Percentiles rank a stretch among this genome's conserved stretches.
Conservation (phyloP, 2,888 invertebrate genomes). For the Dolichomitus sp. region DNA sequence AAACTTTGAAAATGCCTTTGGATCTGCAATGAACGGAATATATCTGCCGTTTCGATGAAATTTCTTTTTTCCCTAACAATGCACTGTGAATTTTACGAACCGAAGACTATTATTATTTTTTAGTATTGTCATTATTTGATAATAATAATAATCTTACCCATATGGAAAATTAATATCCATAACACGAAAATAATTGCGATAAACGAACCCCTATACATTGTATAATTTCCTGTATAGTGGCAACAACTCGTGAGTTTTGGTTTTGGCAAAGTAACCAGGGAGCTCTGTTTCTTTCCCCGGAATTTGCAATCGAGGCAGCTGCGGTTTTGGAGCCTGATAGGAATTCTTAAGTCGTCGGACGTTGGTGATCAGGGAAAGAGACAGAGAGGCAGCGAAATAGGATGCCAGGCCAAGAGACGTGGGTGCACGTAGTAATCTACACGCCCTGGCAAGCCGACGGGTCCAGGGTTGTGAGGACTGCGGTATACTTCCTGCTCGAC, state of each 20-base stretch:
- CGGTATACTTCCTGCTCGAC: conserved; percentile 44
- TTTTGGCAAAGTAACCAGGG: conserved; percentile 81
- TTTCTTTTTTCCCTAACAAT: neutral
- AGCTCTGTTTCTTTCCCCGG: conserved; percentile 75
- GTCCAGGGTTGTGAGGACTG: conserved; percentile 64
- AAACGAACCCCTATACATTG: neutral
- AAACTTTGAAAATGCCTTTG: conserved; percentile 45
- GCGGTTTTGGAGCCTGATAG: conserved; percentile 80
- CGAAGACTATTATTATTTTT: no score
- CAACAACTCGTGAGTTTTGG: conserved; percentile 79
- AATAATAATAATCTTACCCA: neutral
- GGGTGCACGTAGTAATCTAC: conserved; percentile 81
- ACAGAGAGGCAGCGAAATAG: neutral
- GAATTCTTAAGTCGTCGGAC: conserved; percentile 78
- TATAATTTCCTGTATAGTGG: conserved; percentile 1
- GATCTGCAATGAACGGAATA: conserved; percentile 41
- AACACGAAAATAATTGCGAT: neutral
- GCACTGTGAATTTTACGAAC: neutral
- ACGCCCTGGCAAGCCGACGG: conserved; percentile 66
- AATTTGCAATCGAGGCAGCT: conserved; percentile 83
- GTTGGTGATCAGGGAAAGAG: conserved; percentile 75
- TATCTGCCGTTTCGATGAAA: neutral
- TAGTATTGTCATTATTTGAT: neutral
- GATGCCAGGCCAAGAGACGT: conserved; percentile 72
- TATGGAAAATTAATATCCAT: neutral